Base-by-base conservation (phyloP, 2,113 vertebrate species). In the Cromileptes altivelis region DNA sequence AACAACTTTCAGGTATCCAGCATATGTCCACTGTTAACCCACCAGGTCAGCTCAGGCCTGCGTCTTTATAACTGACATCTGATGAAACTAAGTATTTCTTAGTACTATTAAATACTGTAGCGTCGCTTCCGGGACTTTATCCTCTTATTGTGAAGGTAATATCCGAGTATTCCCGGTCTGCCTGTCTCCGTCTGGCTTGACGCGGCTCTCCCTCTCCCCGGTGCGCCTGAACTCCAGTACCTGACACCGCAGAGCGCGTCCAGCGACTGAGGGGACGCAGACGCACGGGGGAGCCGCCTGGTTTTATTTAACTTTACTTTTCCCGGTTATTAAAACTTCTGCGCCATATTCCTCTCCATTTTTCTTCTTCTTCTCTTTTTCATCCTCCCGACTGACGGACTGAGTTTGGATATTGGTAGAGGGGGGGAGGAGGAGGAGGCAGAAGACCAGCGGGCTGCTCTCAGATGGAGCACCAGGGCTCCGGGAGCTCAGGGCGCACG, bases 201-300 rank as follows among this genome's bases (percentile, higher is more conserved):
- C 86, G 71, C 74, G 67, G 63, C 86, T 84, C 81, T 87, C 55
- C 70, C 65, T 85, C 83, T 83, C 90, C 84, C 84, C 84, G 85
- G 93, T 89, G 89, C 90, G 92, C 89, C 90, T 89, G 73, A 94
- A 94, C 91, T 93, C 91, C 82, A 65, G 78, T 81, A 91, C 91
- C 91, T 93, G 90, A 74, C 91, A 84, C 85, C 55, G 85, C 88
- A 90, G 87, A 84, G 90, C 82, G 86, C 87, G 91, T 89, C 88
- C 86, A 78, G 85, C 85, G 67, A 87, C 75, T 8, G 75, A 76
- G 72, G 70, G 86, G 86, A 88, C 91, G 62, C 87, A n/a, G 65
- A 71, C 87, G 72, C 90, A 81, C 75, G 23, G 75, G 73, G 62
- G 61, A 82, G 69, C 62, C 70, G 52, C 71, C 21, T 15, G 45